Base-by-base conservation (phyloP, 2,888 invertebrate genomes). In the Dicycla oo region DNA sequence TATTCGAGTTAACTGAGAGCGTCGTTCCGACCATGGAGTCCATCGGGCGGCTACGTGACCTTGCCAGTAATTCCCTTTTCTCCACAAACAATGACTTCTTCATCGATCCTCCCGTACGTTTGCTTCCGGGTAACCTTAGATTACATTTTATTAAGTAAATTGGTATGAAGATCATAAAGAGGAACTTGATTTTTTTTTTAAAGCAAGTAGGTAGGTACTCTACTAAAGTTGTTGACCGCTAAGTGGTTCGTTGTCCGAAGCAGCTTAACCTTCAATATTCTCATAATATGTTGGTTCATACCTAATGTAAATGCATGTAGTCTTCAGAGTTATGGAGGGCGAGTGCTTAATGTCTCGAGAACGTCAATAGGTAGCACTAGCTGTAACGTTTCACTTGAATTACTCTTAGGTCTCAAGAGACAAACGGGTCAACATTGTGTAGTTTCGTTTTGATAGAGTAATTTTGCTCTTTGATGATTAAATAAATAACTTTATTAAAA, bases 1-100 rank as follows among this genome's bases (percentile, higher is more conserved):
- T 88, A 88, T 90, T 89, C 85, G 66, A 90, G 88, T 89, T 89
- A 90, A 88, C 89, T 81, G 86, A 86, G 87, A 88, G 82, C 87
- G 87, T 90, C 88, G 87, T 91, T 93, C 84, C 85, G 88, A 81
- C 86, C 84, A 88, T 87, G 86, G 89, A 88, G 88, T 86, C 91
- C 91, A 93, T 93, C 90, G 91, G 89, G 87, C 83, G 82, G 83
- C 80, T 90, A 94, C 94, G 94, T 95, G 94, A 94, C 92, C 91
- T 91, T 90, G 87, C 84, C 78, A 81, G 75, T 85, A 84, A 84
- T 74, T 82, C 72, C 72, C 76, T 82, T 85, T 82, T 79, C 75
- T 84, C 53, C 64, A 40, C 62, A 80, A 71, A 75, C 66, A 67
- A 81, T 75, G 65, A 69, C 67, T 71, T 54, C 58, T 73, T 61